Conservation (phyloP, 2,797 vertebrate species). For the Lacerta bilineata region DNA sequence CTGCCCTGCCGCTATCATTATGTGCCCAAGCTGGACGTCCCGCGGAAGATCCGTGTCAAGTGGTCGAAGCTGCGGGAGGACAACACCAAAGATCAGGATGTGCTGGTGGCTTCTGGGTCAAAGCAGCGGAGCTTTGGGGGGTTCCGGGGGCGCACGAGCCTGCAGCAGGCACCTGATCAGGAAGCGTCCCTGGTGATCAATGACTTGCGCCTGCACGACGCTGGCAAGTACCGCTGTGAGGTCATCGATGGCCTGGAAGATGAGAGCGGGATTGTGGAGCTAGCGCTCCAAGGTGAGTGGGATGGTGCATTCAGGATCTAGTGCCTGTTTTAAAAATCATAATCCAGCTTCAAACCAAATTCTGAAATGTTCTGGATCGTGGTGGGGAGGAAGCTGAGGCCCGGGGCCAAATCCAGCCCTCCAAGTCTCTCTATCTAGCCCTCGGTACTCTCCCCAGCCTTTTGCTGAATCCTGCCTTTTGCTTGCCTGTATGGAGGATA, state of each 20-base stretch:
- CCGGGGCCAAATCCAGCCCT: no score
- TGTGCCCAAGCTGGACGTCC: constrained; percentile 77
- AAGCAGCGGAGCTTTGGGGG: constrained; percentile 85
- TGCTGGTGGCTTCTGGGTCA: constrained; percentile 89
- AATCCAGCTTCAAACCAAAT: background rate
- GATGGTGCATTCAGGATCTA: no score
- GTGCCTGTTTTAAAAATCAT: no score
- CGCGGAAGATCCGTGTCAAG: constrained; percentile 87
- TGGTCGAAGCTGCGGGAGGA: constrained; percentile 88
- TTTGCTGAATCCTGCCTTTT: no score
- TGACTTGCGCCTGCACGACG: constrained; percentile 85
- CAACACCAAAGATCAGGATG: constrained; percentile 84
- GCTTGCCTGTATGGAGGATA: no score
- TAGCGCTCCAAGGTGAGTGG: constrained; percentile 86
- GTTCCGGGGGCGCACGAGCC: constrained; percentile 86
- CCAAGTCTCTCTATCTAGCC: no score
- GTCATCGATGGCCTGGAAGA: constrained; percentile 95
- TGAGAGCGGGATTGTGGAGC: constrained; percentile 87
- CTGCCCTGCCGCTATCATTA: constrained; percentile 89
- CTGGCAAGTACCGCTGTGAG: constrained; percentile 91
- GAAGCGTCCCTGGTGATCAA: constrained; percentile 88
- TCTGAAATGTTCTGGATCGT: no score
- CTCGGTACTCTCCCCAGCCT: no score
- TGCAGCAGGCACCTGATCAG: constrained; percentile 68
- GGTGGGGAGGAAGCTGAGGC: no score